Evolutionary conservation across 2,113 vertebrate genomes (phyloP), one percentile per base, ranked within the genome.

Genomic region (Hoplias malabaricus): DNA sequence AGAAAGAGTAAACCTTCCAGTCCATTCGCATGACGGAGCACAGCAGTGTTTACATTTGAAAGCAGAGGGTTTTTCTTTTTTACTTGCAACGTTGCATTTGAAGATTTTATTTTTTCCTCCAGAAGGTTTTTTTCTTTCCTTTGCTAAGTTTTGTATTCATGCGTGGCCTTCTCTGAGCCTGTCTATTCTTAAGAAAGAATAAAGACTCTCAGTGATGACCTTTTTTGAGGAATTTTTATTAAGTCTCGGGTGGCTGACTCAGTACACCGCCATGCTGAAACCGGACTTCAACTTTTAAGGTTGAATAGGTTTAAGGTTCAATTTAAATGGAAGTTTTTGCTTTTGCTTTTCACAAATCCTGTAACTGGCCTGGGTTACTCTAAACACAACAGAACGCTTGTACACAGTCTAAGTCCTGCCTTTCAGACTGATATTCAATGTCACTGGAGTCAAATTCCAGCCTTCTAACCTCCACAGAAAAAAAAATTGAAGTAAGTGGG

Each of bases 1-100:
- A 68, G 31, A 77, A 43, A 25, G 65, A 29, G 71, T 75, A 57
- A 82, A 78, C 71, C 40, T 70, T 82, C 54, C 43, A 54, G 19
- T 74, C 31, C 10, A 62, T 56, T 61, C 36, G 43, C 29, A 46
- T 21, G 23, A 73, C 43, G 57, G 63, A 78, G 31, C 48, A 74
- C 73, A 5, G 5, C 9, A 5, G 13, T 38, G 54, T 82, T 74
- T 25, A 63, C 56, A 74, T 38, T 14, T 50, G 40, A 69, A 53
- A 68, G 36, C 14, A 3, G 25, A 57, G 34, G 48, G 21, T 53
- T 23, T 34, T 68, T 29, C 43, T 57, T 77, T 67, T 56, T n/a
- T 27, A 38, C 40, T 40, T 71, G 50, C 11, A 36, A 3, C 59
- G 6, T 13, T 53, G n/a, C 46, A 31, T 13, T 62, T 29, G 48